These are phyloP conservation scores for Pangasius djambal DNA, from an alignment of 2,797 vertebrate genomes.

Conservation along the genomic window DNA sequence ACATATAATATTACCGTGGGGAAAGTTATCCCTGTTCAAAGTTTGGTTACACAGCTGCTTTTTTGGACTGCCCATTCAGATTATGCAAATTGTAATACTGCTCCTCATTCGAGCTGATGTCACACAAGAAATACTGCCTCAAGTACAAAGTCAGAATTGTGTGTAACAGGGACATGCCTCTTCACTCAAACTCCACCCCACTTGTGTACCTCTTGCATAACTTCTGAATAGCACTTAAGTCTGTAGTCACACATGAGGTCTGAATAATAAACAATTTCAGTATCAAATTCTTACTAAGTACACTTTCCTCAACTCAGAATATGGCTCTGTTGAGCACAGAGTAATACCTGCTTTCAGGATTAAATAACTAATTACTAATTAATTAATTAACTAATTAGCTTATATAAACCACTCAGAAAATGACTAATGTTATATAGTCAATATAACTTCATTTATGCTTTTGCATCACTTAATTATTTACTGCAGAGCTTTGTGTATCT, in stretches of 20 bases:
- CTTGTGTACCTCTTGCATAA: background rate
- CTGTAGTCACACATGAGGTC: background rate
- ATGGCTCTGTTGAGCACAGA: background rate
- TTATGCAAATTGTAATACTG: too few relatives aligned
- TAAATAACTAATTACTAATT: background rate
- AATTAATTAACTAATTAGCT: background rate
- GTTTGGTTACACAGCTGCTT: background rate
- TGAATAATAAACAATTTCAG: background rate
- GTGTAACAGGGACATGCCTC: background rate
- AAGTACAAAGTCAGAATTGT: background rate
- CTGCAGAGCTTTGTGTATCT: background rate
- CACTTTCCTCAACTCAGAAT: background rate
- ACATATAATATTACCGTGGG: background rate
- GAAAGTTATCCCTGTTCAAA: background rate
- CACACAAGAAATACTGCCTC: too few relatives aligned
- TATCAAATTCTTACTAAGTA: background rate
- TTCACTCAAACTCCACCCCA: background rate
- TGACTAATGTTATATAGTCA: too few relatives aligned
- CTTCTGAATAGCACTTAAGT: background rate
- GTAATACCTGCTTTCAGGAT: background rate
- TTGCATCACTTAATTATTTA: background rate
- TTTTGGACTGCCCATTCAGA: background rate
- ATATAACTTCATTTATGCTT: background rate
- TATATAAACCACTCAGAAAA: background rate
- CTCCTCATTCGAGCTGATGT: too few relatives aligned